Evolutionary conservation across 2,888 invertebrate genomes (phyloP).

Genomic region (Scelioninae gen. 1): DNA sequence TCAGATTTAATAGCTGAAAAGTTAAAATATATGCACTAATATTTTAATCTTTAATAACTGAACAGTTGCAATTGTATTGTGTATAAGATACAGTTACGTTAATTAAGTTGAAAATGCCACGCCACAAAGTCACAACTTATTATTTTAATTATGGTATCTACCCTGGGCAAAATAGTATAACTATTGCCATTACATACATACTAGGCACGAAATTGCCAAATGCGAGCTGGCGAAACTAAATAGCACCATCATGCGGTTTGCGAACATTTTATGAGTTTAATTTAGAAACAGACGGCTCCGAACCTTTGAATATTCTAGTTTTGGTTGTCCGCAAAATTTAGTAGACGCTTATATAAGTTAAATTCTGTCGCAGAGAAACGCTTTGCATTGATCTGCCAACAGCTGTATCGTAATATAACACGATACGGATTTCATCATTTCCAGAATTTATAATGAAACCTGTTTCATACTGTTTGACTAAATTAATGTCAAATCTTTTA

Average conservation of each 20-base stretch:
- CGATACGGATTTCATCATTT: neutral
- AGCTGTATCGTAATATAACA: conserved; percentile 64
- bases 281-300: conserved; percentile 75
- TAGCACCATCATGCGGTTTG: conserved; percentile 72
- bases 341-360: conserved; percentile 70
- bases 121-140: conserved; percentile 75
- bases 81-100: conserved; percentile 17
- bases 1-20: no score
- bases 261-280: conserved; percentile 82
- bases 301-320: conserved; percentile 75
- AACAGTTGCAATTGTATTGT: no score
- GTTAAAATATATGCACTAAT: no score
- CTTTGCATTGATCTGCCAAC: conserved; percentile 72
- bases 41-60: no score
- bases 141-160: conserved; percentile 77
- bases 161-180: conserved; percentile 37
- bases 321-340: conserved; percentile 76
- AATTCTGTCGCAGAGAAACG: conserved; percentile 49
- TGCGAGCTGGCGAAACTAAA: conserved; percentile 68
- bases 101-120: conserved; percentile 72
- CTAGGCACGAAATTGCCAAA: conserved; percentile 63
- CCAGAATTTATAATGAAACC: neutral
- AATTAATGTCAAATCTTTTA: no score
- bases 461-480: no score
- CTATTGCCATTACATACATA: conserved; percentile 49